phyloP scores from a whole-genome alignment of 2,797 vertebrate genomes.

The Oryzias dopingdopingensis region DNA sequence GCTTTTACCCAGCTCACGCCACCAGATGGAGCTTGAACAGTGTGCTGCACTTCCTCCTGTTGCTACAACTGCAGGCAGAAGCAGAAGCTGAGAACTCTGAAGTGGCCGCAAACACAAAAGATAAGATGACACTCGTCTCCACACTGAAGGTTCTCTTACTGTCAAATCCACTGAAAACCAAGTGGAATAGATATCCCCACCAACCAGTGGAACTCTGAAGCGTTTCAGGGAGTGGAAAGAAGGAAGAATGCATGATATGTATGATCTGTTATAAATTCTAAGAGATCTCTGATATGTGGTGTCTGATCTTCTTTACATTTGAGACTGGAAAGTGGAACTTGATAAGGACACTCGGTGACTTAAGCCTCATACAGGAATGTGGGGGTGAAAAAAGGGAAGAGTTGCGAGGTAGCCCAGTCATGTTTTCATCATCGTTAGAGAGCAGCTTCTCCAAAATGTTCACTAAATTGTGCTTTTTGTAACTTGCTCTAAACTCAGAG shows the following conservation, averaged over 20 bases:
- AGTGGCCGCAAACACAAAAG: conserved; percentile 16
- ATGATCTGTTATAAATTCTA: conserved; percentile 34
- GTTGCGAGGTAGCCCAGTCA: conserved; percentile 3
- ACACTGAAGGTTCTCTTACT: conserved; percentile 1
- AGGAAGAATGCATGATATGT: conserved; percentile 19
- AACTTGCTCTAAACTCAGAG: background rate
- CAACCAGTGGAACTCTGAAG: background rate
- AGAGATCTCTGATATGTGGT: conserved; percentile 14
- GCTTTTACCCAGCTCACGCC: conserved; percentile 13
- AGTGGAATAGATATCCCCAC: accelerated
- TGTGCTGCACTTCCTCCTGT: background rate
- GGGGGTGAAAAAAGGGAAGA: conserved; percentile 40
- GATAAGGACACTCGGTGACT: conserved; percentile 63
- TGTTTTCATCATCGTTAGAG: conserved; percentile 39
- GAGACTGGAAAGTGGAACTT: conserved; percentile 60
- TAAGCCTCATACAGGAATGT: conserved; percentile 36
- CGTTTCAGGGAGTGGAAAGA: background rate
- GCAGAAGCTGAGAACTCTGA: conserved; percentile 33
- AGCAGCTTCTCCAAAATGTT: conserved; percentile 31
- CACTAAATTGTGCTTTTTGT: conserved; percentile 12
- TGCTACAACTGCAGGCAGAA: conserved; percentile 38
- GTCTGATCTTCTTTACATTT: conserved; percentile 29
- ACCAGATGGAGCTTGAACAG: conserved; percentile 45
- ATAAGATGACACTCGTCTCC: conserved; percentile 26
- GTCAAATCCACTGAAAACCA: background rate